A percentile compares a stretch with the other conserved stretches of the same genome.
These are phyloP conservation scores for Lophochroa leadbeateri DNA, from an alignment of 2,113 vertebrate genomes.

Conservation along the genomic window DNA sequence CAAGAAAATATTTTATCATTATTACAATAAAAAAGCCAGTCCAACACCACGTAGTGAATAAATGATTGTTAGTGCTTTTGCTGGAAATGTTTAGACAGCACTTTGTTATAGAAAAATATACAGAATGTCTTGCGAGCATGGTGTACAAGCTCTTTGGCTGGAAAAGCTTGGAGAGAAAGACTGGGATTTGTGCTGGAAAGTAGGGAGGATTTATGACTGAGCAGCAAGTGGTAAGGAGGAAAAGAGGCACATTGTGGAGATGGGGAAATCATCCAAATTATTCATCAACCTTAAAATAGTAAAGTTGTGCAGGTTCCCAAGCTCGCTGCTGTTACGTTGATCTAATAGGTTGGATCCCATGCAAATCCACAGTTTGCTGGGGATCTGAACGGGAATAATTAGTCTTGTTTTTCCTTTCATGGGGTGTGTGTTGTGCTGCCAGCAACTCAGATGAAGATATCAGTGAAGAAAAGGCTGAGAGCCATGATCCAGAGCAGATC, in stretches of 20 bases:
- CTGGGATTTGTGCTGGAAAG: neutral
- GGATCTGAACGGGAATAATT: neutral
- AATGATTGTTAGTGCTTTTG: neutral
- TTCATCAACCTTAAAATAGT: neutral
- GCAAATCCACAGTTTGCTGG: neutral
- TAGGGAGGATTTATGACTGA: neutral
- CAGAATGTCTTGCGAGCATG: neutral
- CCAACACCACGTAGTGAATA: neutral
- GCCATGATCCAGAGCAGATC: conserved; percentile 91
- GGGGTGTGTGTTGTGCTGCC: neutral
- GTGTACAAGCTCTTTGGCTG: neutral
- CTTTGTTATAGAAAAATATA: neutral
- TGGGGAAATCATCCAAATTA: neutral
- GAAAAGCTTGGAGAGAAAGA: neutral
- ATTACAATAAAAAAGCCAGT: neutral
- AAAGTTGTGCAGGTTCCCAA: neutral
- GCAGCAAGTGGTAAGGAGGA: neutral
- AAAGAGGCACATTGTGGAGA: neutral
- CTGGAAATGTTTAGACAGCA: neutral
- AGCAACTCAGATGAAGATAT: conserved; percentile 88
- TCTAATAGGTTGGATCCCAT: neutral
- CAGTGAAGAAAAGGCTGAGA: conserved; percentile 82
- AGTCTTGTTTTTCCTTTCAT: neutral
- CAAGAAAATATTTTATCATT: neutral
- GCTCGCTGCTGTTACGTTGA: neutral